phyloP scores from a whole-genome alignment of 2,797 vertebrate species.

The Sebastes melanostomus region DNA sequence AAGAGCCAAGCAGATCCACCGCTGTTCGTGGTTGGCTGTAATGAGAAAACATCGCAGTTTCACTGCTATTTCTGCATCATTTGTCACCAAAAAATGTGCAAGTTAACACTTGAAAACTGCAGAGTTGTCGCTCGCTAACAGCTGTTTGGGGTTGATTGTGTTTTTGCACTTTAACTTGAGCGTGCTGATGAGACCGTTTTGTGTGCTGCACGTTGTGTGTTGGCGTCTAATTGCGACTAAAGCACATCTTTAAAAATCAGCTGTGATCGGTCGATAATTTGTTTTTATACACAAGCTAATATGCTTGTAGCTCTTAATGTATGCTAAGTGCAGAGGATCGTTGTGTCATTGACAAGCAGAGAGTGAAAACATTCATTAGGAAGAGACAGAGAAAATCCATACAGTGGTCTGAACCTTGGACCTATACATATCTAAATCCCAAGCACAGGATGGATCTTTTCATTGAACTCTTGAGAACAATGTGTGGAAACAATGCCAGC shows the following conservation, averaged over 20 bases:
- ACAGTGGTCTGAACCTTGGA: constrained; percentile 42
- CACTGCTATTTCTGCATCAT: constrained; percentile 55
- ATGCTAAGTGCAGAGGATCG: constrained; percentile 46
- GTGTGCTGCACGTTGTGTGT: constrained; percentile 8
- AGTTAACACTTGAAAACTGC: constrained; percentile 51
- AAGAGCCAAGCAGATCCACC: constrained; percentile 40
- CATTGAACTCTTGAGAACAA: constrained; percentile 48
- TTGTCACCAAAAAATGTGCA: constrained; percentile 54
- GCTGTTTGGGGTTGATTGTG: constrained; percentile 58
- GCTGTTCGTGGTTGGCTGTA: constrained; percentile 30
- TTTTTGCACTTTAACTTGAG: constrained; percentile 30
- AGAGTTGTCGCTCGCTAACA: constrained; percentile 45
- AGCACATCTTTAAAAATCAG: constrained; percentile 24
- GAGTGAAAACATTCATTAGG: constrained; percentile 66
- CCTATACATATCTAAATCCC: constrained; percentile 47
- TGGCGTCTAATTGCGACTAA: constrained; percentile 19
- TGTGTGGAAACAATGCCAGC: constrained; percentile 43
- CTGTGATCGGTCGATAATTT: constrained; percentile 1
- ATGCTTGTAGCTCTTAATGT: constrained; percentile 31
- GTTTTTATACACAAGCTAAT: constrained; percentile 34
- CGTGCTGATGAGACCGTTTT: constrained; percentile 42
- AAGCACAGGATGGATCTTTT: constrained; percentile 55
- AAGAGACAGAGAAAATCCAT: constrained; percentile 65
- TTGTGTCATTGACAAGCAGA: constrained; percentile 51
- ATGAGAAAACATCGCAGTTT: constrained; percentile 55